These are phyloP conservation scores for Drosophila rhopaloa DNA, from an alignment of 1,140 invertebrate genomes.

Conservation along the genomic window DNA sequence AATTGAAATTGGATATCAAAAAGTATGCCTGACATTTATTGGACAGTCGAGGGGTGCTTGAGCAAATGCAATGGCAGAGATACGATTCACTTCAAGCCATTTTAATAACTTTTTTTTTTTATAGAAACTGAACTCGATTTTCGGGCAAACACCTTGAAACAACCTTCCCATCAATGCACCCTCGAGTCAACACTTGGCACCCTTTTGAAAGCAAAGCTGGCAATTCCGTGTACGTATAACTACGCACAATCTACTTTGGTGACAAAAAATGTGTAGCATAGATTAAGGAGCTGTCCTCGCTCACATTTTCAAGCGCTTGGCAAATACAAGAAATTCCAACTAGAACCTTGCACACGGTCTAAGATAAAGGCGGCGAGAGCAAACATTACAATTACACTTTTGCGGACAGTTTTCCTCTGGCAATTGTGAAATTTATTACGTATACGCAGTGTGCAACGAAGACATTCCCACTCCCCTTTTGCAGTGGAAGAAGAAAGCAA, in stretches of 20 bases:
- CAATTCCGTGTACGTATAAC: conserved; percentile 20
- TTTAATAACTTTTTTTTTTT: conserved; percentile 3
- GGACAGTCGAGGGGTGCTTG: conserved; percentile 43
- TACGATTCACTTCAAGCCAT: neutral
- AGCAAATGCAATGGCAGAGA: conserved; percentile 13
- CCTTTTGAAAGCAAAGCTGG: conserved; percentile 23
- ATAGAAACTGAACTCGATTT: conserved; percentile 5
- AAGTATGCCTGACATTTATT: conserved; percentile 67
- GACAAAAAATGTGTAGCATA: conserved; percentile 40
- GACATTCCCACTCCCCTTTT: conserved; percentile 1
- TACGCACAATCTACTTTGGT: conserved; percentile 2
- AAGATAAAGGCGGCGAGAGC: conserved; percentile 32
- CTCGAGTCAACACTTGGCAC: conserved; percentile 19
- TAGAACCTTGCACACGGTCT: conserved; percentile 36
- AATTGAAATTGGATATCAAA: conserved; percentile 63
- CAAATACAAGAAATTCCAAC: conserved; percentile 54
- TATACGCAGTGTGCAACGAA: conserved; percentile 44
- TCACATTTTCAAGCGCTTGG: conserved; percentile 48
- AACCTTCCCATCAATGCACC: conserved; percentile 28
- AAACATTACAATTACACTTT: conserved; percentile 69
- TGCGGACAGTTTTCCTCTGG: conserved; percentile 56
- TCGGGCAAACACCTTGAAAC: conserved; percentile 38
- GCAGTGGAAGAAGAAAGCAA: neutral
- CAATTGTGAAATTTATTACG: conserved; percentile 58
- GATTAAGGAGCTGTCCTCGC: conserved; percentile 52